Conservation (phyloP, 2,888 invertebrate species). For the Dolichopus griseipennis region DNA sequence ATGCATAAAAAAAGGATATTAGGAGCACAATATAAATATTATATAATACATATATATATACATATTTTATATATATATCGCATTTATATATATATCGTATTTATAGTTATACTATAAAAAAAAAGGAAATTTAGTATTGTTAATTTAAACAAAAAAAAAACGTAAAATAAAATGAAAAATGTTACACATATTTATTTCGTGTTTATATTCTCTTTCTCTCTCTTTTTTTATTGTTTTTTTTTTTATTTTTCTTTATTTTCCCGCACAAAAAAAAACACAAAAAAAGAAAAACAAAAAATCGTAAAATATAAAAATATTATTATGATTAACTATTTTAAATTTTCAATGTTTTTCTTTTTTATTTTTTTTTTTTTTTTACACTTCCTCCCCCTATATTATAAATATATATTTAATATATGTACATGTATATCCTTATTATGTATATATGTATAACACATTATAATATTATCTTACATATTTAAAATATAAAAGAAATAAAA, state of each 20-base stretch:
- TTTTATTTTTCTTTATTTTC: neutral
- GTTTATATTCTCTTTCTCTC: neutral
- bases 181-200: neutral
- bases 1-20: neutral
- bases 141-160: neutral
- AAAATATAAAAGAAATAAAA: too few relatives aligned
- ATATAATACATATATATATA: too few relatives aligned
- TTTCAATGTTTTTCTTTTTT: neutral
- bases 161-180: neutral
- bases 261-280: neutral
- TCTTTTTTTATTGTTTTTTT: neutral
- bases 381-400: neutral
- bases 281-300: too few relatives aligned
- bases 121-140: neutral
- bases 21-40: neutral
- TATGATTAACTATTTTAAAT: conserved; percentile 3
- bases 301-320: neutral
- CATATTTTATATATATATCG: too few relatives aligned
- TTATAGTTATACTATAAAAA: too few relatives aligned
- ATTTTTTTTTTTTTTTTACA: neutral
- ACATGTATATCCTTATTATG: neutral
- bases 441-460: neutral
- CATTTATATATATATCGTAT: too few relatives aligned
- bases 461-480: neutral
- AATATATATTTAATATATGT: neutral